phyloP scores from a whole-genome alignment of 2,888 invertebrate genomes.

The Pogonocherus hispidulus region DNA sequence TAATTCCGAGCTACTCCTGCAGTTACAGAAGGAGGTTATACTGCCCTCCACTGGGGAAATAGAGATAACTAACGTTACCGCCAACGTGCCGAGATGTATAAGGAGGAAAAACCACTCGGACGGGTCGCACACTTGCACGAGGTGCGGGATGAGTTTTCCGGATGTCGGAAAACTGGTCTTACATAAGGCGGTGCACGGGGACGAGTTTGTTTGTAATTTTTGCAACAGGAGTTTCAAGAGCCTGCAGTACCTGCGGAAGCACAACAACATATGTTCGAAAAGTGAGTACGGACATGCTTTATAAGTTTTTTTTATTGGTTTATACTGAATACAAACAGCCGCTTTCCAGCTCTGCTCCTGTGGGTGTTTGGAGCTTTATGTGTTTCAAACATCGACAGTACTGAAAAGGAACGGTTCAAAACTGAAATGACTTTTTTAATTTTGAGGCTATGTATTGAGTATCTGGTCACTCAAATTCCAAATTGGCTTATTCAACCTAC shows the following conservation, averaged over 20 bases:
- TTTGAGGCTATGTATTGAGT: too few species aligned
- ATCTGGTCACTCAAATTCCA: too few species aligned
- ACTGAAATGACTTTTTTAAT: too few species aligned
- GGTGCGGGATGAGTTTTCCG: constrained; percentile 46
- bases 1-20: constrained; percentile 36
- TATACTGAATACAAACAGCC: too few species aligned
- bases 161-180: constrained; percentile 44
- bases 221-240: constrained; percentile 54
- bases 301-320: not conserved
- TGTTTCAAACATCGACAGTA: too few species aligned
- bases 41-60: constrained; percentile 40
- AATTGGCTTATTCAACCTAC: too few species aligned
- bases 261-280: constrained; percentile 56
- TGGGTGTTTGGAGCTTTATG: too few species aligned
- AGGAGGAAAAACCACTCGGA: not conserved
- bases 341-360: too few species aligned
- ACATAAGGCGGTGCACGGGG: constrained; percentile 49
- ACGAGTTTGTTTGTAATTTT: constrained; percentile 57
- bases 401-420: too few species aligned
- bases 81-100: constrained; percentile 10
- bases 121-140: constrained; percentile 36
- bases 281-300: constrained; percentile 38
- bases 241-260: constrained; percentile 54
- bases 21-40: constrained; percentile 42
- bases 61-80: constrained; percentile 44